These are phyloP conservation scores for Celastrina argiolus DNA, from an alignment of 2,888 invertebrate genomes.

Conservation along the genomic window DNA sequence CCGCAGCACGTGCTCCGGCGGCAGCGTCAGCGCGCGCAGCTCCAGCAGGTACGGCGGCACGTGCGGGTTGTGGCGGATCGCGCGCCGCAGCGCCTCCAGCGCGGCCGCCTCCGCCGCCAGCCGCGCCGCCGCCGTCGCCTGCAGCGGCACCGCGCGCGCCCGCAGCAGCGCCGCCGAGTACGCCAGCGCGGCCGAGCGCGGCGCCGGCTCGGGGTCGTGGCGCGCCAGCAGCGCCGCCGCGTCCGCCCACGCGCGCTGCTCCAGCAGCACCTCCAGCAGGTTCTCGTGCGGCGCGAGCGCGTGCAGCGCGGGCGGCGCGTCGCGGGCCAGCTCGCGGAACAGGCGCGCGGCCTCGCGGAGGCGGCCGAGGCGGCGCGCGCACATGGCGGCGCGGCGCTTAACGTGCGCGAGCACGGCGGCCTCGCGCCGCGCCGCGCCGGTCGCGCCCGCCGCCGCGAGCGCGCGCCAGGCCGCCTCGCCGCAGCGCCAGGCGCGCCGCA, in stretches of 20 bases:
- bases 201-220: conserved; percentile 93
- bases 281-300: conserved; percentile 94
- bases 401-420: conserved; percentile 98
- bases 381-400: conserved; percentile 97
- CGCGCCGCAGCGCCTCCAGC: conserved; percentile 80
- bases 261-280: conserved; percentile 94
- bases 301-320: conserved; percentile 96
- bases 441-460: conserved; percentile 88
- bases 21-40: conserved; percentile 95
- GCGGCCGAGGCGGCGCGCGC: conserved; percentile 94
- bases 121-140: conserved; percentile 88
- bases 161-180: conserved; percentile 97
- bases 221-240: conserved; percentile 69
- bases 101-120: conserved; percentile 92
- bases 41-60: conserved; percentile 97
- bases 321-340: conserved; percentile 97
- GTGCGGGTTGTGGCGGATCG: conserved; percentile 98
- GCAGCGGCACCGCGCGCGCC: conserved; percentile 91
- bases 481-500: conserved; percentile 94
- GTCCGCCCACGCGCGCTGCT: conserved; percentile 97
- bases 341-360: conserved; percentile 97
- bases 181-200: conserved; percentile 96
- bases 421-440: conserved; percentile 92
- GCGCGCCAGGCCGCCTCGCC: conserved; percentile 92
- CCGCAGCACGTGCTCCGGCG: conserved; percentile 97